Conservation (phyloP, 2,888 invertebrate genomes). For the Conops quadrifasciatus region DNA sequence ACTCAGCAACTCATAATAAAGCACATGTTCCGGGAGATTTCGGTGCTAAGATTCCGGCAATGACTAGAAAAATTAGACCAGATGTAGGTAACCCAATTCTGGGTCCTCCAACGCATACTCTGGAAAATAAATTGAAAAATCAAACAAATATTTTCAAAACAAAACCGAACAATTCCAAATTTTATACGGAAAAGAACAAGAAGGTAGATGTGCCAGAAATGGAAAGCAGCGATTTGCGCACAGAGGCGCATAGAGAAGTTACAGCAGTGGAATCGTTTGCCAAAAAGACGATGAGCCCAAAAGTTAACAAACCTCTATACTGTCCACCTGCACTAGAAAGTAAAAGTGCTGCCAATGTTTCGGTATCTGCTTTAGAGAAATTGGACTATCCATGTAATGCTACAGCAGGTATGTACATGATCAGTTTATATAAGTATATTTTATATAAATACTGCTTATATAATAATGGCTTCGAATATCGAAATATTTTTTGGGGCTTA, state of each 20-base stretch:
- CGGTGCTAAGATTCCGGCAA: background rate
- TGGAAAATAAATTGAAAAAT: background rate
- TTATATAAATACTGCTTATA: background rate
- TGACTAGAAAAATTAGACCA: background rate
- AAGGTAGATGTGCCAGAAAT: background rate
- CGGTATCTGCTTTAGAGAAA: background rate
- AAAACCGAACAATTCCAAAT: background rate
- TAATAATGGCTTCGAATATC: background rate
- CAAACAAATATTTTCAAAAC: background rate
- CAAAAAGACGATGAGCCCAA: background rate
- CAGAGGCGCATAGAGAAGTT: background rate
- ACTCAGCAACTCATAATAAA: background rate
- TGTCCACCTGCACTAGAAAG: background rate
- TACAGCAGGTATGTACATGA: conserved; percentile 8
- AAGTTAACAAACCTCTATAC: background rate
- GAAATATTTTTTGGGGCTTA: no score
- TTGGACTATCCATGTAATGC: background rate
- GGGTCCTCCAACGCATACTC: background rate
- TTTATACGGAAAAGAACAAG: background rate
- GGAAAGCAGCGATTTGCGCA: background rate
- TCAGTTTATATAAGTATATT: background rate
- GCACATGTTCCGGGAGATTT: background rate
- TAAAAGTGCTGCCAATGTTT: background rate
- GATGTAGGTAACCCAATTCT: background rate
- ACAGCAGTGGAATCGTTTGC: background rate